A percentile compares a stretch with the other conserved stretches of the same genome.
Conservation (phyloP, 2,113 vertebrate species). For the Tursiops truncatus region DNA sequence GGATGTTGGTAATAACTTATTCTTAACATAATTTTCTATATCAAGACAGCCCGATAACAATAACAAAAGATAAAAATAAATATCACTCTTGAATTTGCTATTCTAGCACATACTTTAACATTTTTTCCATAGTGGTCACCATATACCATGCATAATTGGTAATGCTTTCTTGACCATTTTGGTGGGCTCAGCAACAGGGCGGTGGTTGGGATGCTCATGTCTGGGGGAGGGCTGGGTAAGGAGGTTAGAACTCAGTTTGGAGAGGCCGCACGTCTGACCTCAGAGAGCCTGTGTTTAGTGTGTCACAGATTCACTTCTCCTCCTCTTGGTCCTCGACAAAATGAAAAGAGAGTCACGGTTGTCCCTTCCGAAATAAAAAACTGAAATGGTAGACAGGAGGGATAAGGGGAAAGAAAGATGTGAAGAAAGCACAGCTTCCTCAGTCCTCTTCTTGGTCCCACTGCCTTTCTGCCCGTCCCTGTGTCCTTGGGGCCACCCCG, state of each 20-base stretch:
- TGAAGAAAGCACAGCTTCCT: background rate
- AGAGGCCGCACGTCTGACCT: background rate
- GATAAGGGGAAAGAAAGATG: background rate
- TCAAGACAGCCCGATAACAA: background rate
- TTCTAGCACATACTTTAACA: background rate
- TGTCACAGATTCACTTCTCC: background rate
- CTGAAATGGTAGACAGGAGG: background rate
- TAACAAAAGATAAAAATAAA: background rate
- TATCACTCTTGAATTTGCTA: background rate
- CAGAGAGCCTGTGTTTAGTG: background rate
- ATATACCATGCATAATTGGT: background rate
- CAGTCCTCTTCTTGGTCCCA: background rate
- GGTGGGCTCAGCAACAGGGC: background rate
- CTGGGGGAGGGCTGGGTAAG: background rate
- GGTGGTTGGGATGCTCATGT: rapidly evolving
- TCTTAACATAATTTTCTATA: background rate
- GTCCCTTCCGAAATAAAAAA: constrained; percentile 1
- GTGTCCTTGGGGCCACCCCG: background rate
- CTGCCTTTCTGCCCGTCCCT: background rate
- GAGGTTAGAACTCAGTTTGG: background rate
- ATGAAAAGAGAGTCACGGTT: rapidly evolving
- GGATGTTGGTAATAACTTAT: constrained; percentile 13
- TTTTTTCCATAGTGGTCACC: background rate
- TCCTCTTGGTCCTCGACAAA: background rate
- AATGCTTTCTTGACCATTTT: background rate